A percentile compares a stretch with the other conserved stretches of the same genome.
Conservation (phyloP, 2,113 vertebrate genomes). For the Laticauda laticaudata region DNA sequence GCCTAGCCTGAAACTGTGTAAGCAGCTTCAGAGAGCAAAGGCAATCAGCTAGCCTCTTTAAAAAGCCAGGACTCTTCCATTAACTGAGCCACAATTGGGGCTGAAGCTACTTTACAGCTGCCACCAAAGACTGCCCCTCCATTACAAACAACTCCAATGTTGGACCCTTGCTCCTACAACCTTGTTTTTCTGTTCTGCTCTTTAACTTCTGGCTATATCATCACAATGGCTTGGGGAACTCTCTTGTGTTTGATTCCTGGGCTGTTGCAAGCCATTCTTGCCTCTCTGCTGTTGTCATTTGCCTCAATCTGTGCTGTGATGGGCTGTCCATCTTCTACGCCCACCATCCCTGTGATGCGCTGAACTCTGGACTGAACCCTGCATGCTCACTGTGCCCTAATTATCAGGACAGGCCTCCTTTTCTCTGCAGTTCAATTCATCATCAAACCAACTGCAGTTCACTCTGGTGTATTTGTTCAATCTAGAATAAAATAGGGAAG, state of each 20-base stretch:
- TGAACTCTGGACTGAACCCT: background rate
- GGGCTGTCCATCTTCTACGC: background rate
- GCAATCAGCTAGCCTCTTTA: background rate
- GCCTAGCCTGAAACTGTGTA: background rate
- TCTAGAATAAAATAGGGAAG: background rate
- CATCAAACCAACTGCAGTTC: background rate
- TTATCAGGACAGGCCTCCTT: background rate
- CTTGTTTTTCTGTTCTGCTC: no score
- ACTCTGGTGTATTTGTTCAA: background rate
- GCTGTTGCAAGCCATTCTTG: background rate
- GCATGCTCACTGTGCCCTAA: background rate
- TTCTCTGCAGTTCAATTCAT: background rate
- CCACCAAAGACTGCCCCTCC: background rate
- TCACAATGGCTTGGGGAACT: background rate
- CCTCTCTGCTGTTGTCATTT: background rate
- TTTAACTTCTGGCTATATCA: background rate
- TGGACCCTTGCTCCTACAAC: background rate
- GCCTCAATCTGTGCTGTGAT: background rate
- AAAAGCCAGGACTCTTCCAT: background rate
- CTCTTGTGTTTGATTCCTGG: background rate
- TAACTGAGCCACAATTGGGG: background rate
- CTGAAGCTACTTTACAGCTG: background rate
- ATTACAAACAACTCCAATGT: background rate
- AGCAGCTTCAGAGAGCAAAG: background rate
- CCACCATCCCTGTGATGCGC: background rate